Evolutionary conservation across 64 coral and sea anemone genomes (phyloP).

Genomic region (Stichodactyla mertensii): DNA sequence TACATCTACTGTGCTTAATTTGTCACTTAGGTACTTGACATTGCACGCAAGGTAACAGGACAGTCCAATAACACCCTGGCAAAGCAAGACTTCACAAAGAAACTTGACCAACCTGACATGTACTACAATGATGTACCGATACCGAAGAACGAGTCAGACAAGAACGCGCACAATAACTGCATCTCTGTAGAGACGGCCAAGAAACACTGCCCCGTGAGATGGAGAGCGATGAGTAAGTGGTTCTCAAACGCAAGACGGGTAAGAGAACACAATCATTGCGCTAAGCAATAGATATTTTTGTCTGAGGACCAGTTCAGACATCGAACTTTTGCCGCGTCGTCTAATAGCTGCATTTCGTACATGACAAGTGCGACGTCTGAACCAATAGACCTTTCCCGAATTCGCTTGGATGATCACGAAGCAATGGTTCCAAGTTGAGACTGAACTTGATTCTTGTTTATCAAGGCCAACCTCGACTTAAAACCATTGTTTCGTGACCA

Average conservation of each 20-base stretch:
- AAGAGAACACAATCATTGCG: background rate
- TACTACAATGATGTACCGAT: constrained; percentile 52
- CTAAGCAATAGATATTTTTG: no score
- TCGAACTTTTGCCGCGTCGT: no score
- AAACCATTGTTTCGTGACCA: no score
- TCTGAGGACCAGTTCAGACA: no score
- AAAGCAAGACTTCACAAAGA: constrained; percentile 41
- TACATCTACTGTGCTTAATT: no score
- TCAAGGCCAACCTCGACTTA: no score
- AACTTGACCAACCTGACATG: constrained; percentile 67
- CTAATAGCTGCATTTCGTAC: no score
- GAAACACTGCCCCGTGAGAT: constrained; percentile 55
- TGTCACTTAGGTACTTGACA: constrained; percentile 36
- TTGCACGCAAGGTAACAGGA: constrained; percentile 49
- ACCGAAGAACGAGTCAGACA: constrained; percentile 50
- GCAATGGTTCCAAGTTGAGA: no score
- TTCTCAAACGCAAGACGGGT: constrained; percentile 45
- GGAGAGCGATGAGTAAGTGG: constrained; percentile 57
- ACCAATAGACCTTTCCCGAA: no score
- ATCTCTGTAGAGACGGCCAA: constrained; percentile 40
- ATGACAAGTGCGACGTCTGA: no score
- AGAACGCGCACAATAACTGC: constrained; percentile 46
- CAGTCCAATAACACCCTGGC: constrained; percentile 45
- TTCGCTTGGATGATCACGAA: no score
- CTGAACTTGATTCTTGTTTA: no score